These are phyloP conservation scores for Cecropterus lyciades DNA, from an alignment of 1,140 invertebrate species.

Conservation along the genomic window DNA sequence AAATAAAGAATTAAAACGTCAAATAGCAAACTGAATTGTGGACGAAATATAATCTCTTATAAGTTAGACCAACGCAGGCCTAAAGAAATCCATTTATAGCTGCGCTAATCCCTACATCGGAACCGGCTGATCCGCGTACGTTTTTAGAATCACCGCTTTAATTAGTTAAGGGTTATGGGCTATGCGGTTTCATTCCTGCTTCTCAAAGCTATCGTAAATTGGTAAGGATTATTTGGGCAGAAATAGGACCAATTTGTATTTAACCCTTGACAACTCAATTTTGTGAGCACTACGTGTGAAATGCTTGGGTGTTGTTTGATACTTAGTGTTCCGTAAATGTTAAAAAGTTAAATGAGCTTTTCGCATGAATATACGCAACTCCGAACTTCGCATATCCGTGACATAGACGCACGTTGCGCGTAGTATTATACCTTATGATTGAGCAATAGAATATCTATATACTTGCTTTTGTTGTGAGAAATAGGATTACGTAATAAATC, in stretches of 20 bases:
- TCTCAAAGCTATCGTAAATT: slow-evolving; percentile 29
- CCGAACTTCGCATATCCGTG: no score
- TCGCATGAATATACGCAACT: no score
- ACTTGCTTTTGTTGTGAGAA: no score
- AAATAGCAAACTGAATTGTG: no score
- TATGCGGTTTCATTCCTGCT: slow-evolving; percentile 40
- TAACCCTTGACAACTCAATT: slow-evolving; percentile 18
- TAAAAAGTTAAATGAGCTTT: no score
- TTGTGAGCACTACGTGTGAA: background rate
- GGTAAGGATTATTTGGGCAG: slow-evolving; percentile 25
- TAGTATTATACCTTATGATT: no score
- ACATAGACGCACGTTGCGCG: no score
- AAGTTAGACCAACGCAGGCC: slow-evolving; percentile 38
- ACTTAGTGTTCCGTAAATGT: no score
- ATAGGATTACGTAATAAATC: no score
- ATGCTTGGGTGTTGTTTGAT: background rate
- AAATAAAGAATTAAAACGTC: no score
- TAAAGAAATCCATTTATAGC: slow-evolving; percentile 56
- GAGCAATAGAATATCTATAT: no score
- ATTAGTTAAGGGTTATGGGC: slow-evolving; percentile 48
- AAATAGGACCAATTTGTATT: slow-evolving; percentile 19
- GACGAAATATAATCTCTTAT: no score
- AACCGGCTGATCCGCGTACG: slow-evolving; percentile 48
- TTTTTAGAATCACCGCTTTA: slow-evolving; percentile 53
- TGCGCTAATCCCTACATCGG: slow-evolving; percentile 52